Base-by-base conservation (phyloP, 2,888 invertebrate species). In the Dasysyrphus albostriatus region DNA sequence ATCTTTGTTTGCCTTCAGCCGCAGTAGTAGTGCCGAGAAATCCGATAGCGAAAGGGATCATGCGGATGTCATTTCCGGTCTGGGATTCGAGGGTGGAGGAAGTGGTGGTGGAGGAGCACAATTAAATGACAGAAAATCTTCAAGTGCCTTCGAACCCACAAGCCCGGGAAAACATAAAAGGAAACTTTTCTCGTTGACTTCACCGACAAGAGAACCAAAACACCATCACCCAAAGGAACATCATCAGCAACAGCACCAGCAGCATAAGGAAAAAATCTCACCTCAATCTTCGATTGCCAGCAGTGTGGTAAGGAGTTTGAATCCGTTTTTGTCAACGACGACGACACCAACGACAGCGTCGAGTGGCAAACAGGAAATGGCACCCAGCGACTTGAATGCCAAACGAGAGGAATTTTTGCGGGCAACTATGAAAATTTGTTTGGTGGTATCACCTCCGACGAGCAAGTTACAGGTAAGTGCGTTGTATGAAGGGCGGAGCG, bases 351-450 rank as follows among this genome's bases (percentile, higher is more conserved):
- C 61, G 19, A 39, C 61, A 8, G 24, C 24, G 19, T 19, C 39
- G 24, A 39, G 77, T 89, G 90, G 56, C 83, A 89, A 78, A 70
- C 82, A 85, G 49, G 78, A 83, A 39, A 42, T 78, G 19, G 75
- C 74, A 51, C 59, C 74, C 37, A 89, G 89, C n/a, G 92, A 92
- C 88, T 84, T 92, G 24, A 91, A 91, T 88, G 89, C 92, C 87
- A 94, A 94, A 89, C 94, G 95, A 76, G 95, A 95, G 91, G 95
- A 95, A 91, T 95, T 96, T 90, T 93, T 95, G 85, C 95, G 95
- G 89, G 95, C 95, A 74, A 95, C 96, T 88, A 96, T 96, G 95
- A 94, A 95, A 92, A 95, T 96, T 90, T 96, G 96, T 91, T 93
- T 96, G 89, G 95, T 95, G 82, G 96, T 96, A 14, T 96, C 96